Conservation (phyloP, 2,888 invertebrate species). For the Callimorpha dominula region DNA sequence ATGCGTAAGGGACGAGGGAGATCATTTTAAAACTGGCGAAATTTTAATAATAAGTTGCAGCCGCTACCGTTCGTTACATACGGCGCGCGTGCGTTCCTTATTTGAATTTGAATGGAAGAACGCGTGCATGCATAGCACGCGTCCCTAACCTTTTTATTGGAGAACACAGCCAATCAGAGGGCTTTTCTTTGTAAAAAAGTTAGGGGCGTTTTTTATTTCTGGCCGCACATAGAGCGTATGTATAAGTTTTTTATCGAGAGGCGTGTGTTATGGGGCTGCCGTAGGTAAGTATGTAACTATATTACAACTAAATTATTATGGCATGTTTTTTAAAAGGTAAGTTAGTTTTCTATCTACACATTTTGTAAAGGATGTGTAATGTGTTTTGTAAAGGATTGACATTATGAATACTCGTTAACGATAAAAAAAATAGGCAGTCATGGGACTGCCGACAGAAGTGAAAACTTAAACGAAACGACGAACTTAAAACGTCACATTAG, state of each 20-base stretch:
- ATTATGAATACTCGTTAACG: background rate
- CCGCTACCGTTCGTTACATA: slow-evolving; percentile 73
- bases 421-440: too few relatives aligned
- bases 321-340: background rate
- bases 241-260: slow-evolving; percentile 65
- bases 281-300: slow-evolving; percentile 11
- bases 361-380: background rate
- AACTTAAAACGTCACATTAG: too few relatives aligned
- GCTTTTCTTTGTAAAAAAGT: slow-evolving; percentile 72
- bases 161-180: slow-evolving; percentile 73
- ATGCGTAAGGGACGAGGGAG: slow-evolving; percentile 23
- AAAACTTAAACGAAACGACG: too few relatives aligned
- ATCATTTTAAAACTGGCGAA: slow-evolving; percentile 66
- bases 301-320: background rate
- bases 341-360: background rate
- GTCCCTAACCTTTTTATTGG: slow-evolving; percentile 83
- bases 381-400: background rate
- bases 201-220: slow-evolving; percentile 77
- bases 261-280: slow-evolving; percentile 58
- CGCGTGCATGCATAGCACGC: slow-evolving; percentile 76
- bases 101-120: slow-evolving; percentile 78
- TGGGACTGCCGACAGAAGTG: too few relatives aligned
- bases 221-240: slow-evolving; percentile 47
- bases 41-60: slow-evolving; percentile 81
- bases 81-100: slow-evolving; percentile 77